Conservation (phyloP, 1,140 invertebrate genomes). For the Drosophila kanapiae region DNA sequence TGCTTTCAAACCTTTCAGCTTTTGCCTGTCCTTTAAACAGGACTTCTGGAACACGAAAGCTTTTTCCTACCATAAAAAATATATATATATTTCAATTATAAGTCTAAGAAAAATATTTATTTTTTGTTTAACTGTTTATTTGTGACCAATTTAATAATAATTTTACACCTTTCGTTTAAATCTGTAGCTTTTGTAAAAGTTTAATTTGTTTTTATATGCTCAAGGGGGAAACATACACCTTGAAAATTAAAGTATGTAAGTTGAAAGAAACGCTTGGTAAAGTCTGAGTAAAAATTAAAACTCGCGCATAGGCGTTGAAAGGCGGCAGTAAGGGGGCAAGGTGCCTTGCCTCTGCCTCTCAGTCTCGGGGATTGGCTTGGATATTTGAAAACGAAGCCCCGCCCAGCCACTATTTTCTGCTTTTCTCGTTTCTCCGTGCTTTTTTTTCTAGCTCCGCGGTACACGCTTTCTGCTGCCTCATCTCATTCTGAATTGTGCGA, state of each 20-base stretch:
- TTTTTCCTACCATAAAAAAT: neutral
- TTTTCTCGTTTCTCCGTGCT: conserved; percentile 40
- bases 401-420: conserved; percentile 58
- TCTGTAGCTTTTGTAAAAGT: no score
- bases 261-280: conserved; percentile 36
- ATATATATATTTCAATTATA: neutral
- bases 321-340: conserved; percentile 6
- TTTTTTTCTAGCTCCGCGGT: conserved; percentile 61
- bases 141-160: no score
- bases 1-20: neutral
- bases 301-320: conserved; percentile 39
- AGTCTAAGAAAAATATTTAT: neutral
- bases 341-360: conserved; percentile 21
- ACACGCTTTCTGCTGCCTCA: conserved; percentile 22
- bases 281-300: conserved; percentile 25
- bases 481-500: neutral
- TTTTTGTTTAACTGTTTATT: neutral
- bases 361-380: conserved; percentile 66
- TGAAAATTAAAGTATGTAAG: conserved; percentile 3
- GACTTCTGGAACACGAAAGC: neutral
- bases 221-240: no score
- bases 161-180: no score
- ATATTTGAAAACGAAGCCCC: conserved; percentile 58
- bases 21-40: neutral
- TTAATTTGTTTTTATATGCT: no score